A percentile compares a stretch with the other conserved stretches of the same genome.
phyloP scores from a whole-genome alignment of 2,113 vertebrate species.

The Pseudorhombus dupliciocellatus region DNA sequence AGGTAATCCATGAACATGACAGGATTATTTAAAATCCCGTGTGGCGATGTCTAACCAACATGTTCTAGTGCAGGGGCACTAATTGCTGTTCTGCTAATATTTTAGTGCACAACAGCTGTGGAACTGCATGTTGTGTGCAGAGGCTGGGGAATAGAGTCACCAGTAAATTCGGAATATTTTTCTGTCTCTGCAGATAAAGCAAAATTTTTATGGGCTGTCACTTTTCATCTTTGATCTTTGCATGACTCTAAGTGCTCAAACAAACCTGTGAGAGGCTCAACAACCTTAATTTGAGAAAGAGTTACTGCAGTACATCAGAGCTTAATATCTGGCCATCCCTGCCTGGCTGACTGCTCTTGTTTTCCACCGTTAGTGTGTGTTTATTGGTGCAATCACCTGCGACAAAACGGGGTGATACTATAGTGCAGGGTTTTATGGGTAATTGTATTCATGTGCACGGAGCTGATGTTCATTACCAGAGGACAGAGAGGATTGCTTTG shows the following conservation, averaged over 20 bases:
- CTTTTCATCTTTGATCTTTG: conserved; percentile 1
- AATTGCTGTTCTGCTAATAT: conserved; percentile 9
- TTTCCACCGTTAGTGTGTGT: conserved; percentile 4
- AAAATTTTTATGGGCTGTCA: background rate
- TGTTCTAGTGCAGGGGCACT: conserved; percentile 11
- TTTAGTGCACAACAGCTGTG: conserved; percentile 22
- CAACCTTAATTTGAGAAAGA: conserved; percentile 17
- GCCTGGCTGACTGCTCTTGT: conserved; percentile 28
- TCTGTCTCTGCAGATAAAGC: background rate
- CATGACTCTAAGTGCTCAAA: conserved; percentile 6
- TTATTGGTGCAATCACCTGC: conserved; percentile 22
- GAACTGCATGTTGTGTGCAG: background rate
- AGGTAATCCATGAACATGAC: conserved; percentile 48
- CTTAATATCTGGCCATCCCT: background rate
- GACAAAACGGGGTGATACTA: background rate
- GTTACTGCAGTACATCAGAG: background rate
- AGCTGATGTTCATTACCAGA: background rate
- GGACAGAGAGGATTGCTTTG: conserved; percentile 7
- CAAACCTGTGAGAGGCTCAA: background rate
- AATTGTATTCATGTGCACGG: background rate
- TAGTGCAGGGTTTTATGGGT: background rate
- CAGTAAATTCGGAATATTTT: background rate
- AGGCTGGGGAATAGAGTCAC: conserved; percentile 15
- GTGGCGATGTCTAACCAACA: conserved; percentile 8
- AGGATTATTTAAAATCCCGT: conserved; percentile 18